Base-by-base conservation (phyloP, 2,888 invertebrate genomes). In the Cloeon dipterum region DNA sequence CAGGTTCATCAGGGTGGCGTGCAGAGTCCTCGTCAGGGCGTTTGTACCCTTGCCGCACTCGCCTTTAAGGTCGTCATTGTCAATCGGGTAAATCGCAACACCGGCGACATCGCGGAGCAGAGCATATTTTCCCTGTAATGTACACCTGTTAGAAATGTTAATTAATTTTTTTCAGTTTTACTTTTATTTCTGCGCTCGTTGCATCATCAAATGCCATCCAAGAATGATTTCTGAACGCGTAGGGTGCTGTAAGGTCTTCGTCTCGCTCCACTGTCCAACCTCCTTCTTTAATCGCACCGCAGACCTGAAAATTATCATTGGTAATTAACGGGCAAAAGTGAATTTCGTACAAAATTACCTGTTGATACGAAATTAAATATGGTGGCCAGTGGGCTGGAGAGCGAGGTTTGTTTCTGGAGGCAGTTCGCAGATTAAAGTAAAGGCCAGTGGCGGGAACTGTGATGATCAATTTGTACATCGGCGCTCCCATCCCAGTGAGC, bases 181-280 rank as follows among this genome's bases (percentile, higher is more conserved):
- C 64, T 59, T 78, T 79, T 44, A 78, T 76, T 47, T 73, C 70
- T 14, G 73, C 64, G 34, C 75, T 74, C 14, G 68, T 70, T 1
- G 68, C 56, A 50, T 79, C 79, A 48, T 79, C 79, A 49, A 76
- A 78, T 4, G 77, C 70, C 36, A 79, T 65, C 78, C 79, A 79
- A 13, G 69, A 66, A 35, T 62, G 62, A 49, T 70, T 65, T 49
- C 70, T 71, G 52, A 74, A 78, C 47, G 76, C 74, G 49, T 77
- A 77, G 45, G 77, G 75, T 40, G 73, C 77, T 1, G 78, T 74
- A 42, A 76, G 57, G 55, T 79, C 79, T 50, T 77, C 74, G 45
- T 78, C 78, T 39, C 79, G 62, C 50, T 78, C 77, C 41, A 77
- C 51, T 0, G 72, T 76, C 79, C 78, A 78, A 34, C 66, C 55